These are phyloP conservation scores for Furnarius figulus DNA, from an alignment of 2,113 vertebrate genomes.

Conservation along the genomic window DNA sequence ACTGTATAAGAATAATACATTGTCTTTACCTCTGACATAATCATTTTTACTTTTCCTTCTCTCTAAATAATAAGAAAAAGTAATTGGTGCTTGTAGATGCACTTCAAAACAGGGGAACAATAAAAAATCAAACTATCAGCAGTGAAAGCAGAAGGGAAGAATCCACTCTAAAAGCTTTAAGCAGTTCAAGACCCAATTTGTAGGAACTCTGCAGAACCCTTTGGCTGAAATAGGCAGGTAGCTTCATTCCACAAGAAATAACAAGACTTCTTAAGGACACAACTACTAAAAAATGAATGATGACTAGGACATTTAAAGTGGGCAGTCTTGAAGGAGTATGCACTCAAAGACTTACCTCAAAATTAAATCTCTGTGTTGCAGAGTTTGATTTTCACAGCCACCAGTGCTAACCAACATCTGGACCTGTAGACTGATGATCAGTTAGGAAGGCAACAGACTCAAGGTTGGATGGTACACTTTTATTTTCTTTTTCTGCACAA, in stretches of 20 bases:
- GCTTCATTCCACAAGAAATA: neutral
- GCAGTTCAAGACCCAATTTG: neutral
- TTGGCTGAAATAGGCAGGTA: neutral
- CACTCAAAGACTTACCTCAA: neutral
- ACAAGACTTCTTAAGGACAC: neutral
- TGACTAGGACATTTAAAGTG: fast-evolving
- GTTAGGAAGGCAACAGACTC: neutral
- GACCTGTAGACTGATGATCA: fast-evolving
- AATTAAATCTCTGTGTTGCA: neutral
- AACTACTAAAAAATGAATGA: neutral
- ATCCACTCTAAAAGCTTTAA: neutral
- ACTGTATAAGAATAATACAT: neutral
- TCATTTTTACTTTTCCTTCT: neutral
- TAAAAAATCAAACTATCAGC: neutral
- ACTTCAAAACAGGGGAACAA: neutral
- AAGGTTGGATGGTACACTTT: too few relatives aligned
- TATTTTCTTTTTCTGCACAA: neutral
- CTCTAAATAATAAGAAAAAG: neutral
- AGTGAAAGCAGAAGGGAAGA: neutral
- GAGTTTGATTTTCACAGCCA: neutral
- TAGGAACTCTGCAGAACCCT: neutral
- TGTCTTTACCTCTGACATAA: neutral
- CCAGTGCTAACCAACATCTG: neutral
- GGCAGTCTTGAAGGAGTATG: neutral
- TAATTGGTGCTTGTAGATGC: neutral